These are phyloP conservation scores for Chrysomela aeneicollis DNA, from an alignment of 2,888 invertebrate genomes.

Conservation along the genomic window DNA sequence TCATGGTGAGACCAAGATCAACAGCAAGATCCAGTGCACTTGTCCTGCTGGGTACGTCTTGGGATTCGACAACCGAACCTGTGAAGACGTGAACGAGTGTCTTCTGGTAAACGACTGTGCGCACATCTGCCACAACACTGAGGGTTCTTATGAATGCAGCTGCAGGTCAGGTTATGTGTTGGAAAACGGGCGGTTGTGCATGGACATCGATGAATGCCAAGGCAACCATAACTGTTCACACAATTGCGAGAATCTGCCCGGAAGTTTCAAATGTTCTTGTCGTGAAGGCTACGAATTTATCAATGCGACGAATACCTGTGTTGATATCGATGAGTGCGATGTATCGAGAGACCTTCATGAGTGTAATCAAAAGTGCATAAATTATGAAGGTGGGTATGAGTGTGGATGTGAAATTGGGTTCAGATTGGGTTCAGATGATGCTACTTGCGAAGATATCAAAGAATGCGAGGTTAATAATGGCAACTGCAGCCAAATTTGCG, in stretches of 20 bases:
- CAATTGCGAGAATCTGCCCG: constrained; percentile 61
- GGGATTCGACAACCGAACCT: constrained; percentile 56
- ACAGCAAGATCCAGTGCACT: constrained; percentile 56
- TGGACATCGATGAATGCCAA: constrained; percentile 59
- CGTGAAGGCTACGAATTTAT: constrained; percentile 65
- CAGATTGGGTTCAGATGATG: constrained; percentile 59
- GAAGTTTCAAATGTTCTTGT: constrained; percentile 67
- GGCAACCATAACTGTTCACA: constrained; percentile 59
- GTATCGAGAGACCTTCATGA: constrained; percentile 52
- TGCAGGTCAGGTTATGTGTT: constrained; percentile 65
- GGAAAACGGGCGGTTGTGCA: constrained; percentile 51
- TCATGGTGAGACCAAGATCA: constrained; percentile 52
- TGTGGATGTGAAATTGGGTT: constrained; percentile 61
- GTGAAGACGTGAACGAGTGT: constrained; percentile 62
- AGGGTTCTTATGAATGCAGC: constrained; percentile 67
- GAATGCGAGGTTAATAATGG: constrained; percentile 57
- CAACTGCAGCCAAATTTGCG: constrained; percentile 66
- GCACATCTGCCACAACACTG: constrained; percentile 64
- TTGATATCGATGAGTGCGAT: constrained; percentile 59
- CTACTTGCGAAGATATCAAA: constrained; percentile 59
- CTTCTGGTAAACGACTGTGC: constrained; percentile 60
- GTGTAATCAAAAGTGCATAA: constrained; percentile 50
- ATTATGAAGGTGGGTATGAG: constrained; percentile 54
- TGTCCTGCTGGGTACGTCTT: constrained; percentile 59
- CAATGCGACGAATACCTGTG: constrained; percentile 61